A percentile compares a stretch with the other conserved stretches of the same genome.
Conservation (phyloP, 2,113 vertebrate species). For the Brachyhypopomus occidentalis region DNA sequence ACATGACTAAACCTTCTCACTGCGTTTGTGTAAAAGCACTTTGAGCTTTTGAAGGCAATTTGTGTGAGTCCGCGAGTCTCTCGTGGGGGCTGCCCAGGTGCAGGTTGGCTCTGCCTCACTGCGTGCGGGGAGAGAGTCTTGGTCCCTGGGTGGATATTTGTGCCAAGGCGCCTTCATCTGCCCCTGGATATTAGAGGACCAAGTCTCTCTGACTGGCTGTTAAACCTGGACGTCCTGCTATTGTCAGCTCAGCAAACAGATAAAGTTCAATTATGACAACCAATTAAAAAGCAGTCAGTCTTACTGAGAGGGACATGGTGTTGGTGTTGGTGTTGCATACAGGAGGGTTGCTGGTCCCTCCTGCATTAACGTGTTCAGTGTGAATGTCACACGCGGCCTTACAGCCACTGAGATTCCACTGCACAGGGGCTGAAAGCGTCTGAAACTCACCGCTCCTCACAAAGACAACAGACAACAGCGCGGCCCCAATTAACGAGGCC, state of each 20-base stretch:
- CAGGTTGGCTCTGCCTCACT: not conserved
- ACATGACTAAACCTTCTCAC: not conserved
- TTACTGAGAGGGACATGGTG: slow-evolving; percentile 17
- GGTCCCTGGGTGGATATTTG: slow-evolving; percentile 17
- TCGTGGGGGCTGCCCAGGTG: not conserved
- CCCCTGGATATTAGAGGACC: slow-evolving; percentile 20
- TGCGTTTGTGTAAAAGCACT: not conserved
- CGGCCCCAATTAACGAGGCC: slow-evolving; percentile 22
- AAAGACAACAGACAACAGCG: not conserved
- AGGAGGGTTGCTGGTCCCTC: not conserved
- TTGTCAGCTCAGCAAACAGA: slow-evolving; percentile 42
- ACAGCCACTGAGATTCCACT: not conserved
- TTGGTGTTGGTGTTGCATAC: not conserved
- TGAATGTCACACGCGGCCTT: not conserved
- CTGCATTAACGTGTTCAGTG: not conserved
- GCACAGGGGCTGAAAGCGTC: not conserved
- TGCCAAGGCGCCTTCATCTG: slow-evolving; percentile 14
- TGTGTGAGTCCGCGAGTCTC: not conserved
- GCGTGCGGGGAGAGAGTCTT: slow-evolving; percentile 4
- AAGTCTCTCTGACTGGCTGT: slow-evolving; percentile 6
- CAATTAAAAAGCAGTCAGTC: slow-evolving; percentile 62
- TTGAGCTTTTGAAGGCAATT: not conserved
- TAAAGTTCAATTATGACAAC: slow-evolving; percentile 63
- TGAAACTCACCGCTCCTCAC: not conserved
- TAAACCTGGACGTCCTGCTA: not conserved